These are phyloP conservation scores for Dipus sagitta DNA, from an alignment of 2,797 vertebrate species.

Conservation along the genomic window DNA sequence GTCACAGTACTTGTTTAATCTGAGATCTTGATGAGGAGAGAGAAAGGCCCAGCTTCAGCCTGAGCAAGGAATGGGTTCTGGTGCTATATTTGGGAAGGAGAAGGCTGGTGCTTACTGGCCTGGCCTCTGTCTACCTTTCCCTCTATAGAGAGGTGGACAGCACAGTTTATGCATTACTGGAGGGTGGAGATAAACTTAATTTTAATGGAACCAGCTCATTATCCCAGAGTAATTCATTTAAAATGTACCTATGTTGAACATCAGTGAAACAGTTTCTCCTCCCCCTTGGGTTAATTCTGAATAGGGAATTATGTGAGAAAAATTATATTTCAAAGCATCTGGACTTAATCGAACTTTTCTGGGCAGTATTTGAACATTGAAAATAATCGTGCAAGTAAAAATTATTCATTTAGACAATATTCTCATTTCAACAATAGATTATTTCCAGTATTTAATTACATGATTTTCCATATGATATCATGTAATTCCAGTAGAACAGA, in stretches of 20 bases:
- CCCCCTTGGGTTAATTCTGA: conserved; percentile 68
- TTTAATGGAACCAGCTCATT: conserved; percentile 70
- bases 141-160: neutral
- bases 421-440: conserved; percentile 64
- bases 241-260: conserved; percentile 50
- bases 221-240: conserved; percentile 66
- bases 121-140: neutral
- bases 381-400: conserved; percentile 77
- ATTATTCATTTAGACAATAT: conserved; percentile 81
- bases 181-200: conserved; percentile 58
- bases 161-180: conserved; percentile 35
- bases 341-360: conserved; percentile 66
- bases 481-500: conserved; percentile 73
- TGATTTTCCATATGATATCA: conserved; percentile 81
- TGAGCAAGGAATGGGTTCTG: neutral
- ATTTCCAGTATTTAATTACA: conserved; percentile 85
- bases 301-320: conserved; percentile 77
- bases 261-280: conserved; percentile 73
- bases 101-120: neutral
- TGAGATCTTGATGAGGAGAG: neutral
- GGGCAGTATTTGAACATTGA: conserved; percentile 76
- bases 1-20: neutral
- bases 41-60: neutral
- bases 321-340: conserved; percentile 75
- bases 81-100: neutral